Evolutionary conservation across 2,888 invertebrate species (phyloP).

Genomic region (Diabrotica balteata): DNA sequence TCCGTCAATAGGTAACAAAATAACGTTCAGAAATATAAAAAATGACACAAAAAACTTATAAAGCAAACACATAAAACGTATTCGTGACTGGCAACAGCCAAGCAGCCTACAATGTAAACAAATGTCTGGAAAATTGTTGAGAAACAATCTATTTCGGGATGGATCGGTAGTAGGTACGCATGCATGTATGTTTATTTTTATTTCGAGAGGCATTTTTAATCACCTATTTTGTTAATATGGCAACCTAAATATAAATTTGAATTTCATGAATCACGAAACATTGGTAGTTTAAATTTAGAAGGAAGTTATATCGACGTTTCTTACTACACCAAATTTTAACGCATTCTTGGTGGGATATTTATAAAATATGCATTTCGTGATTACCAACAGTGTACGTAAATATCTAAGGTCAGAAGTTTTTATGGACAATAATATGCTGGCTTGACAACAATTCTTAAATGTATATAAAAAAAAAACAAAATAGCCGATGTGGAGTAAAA

Average conservation of each 20-base stretch:
- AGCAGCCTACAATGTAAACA: slow-evolving; percentile 29
- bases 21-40: neutral
- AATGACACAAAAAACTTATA: neutral
- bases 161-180: slow-evolving; percentile 27
- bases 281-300: neutral
- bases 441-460: too few relatives aligned
- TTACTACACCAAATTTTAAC: too few relatives aligned
- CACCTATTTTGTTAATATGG: slow-evolving; percentile 36
- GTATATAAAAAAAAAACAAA: too few relatives aligned
- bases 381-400: too few relatives aligned
- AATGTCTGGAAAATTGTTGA: slow-evolving; percentile 34
- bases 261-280: slow-evolving; percentile 1
- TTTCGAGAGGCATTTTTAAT: slow-evolving; percentile 35
- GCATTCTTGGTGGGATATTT: too few relatives aligned
- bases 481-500: too few relatives aligned
- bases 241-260: slow-evolving; percentile 35
- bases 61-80: neutral
- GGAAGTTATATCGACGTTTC: neutral
- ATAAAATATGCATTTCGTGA: neutral
- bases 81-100: slow-evolving; percentile 29
- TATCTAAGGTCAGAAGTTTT: too few relatives aligned
- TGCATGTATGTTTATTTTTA: slow-evolving; percentile 37
- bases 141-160: slow-evolving; percentile 35
- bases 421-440: too few relatives aligned
- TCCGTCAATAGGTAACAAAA: neutral